Evolutionary conservation across 2,888 invertebrate genomes (phyloP), one percentile per base, ranked within the genome.

Genomic region (Drosophila kuntzei): DNA sequence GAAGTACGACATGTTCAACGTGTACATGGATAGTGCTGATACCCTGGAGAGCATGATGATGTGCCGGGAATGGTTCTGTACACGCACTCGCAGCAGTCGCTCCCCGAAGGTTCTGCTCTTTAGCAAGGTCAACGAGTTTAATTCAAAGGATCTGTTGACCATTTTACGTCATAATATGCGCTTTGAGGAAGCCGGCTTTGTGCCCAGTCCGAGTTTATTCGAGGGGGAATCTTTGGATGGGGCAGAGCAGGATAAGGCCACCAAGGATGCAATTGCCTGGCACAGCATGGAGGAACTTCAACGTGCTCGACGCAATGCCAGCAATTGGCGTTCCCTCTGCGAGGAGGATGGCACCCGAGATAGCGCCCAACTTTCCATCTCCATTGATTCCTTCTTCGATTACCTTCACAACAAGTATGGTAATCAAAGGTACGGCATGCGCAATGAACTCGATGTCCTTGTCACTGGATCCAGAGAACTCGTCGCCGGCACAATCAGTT

Each of bases 1-100:
- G 11, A 79, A 76, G 11, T 49, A 70, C 0, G 80, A 73, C 16
- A 69, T 76, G 8, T 80, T 87, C 55, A 79, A 87, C n/a, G 84
- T 85, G 0, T 80, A 87, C 16, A 27, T 85, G 64, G 85, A 85
- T 9, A 64, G 72, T 14, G 85, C 85, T 3, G 85, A 85, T 3
- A 65, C 84, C 2, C 20, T 89, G 50, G 85, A 85, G 65, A 89
- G 89, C 64, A 85, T 89, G 87, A 68, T 85, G 73, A 63, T 75
- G 39, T 85, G 85, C 3, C 87, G 87, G 1, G 89, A 85, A 11
- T 85, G 85, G 85, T 85, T 85, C 41, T 71, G 80, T 14, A 50
- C 63, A 0, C 37, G 69, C 8, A 85, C 85, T 0, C 89, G 85
- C 0, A 51, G 79, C 44, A 87, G 69, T 53, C 89, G 85, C 5